A percentile compares a stretch with the other conserved stretches of the same genome.
Evolutionary conservation across 1,140 invertebrate genomes (phyloP).

Genomic region (Amyelois transitella): DNA sequence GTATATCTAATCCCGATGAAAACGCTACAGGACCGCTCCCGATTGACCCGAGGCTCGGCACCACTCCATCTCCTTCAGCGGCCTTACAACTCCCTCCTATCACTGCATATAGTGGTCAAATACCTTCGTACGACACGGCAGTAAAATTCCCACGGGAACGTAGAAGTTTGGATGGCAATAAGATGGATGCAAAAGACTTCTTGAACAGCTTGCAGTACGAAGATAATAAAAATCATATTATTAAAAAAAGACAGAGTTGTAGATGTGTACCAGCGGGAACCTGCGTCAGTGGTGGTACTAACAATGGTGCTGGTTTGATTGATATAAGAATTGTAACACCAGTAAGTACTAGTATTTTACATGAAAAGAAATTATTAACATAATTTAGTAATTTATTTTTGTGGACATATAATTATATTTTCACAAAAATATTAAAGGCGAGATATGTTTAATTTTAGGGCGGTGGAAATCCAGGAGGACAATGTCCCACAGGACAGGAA

Average conservation of each 20-base stretch:
- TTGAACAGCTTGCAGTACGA: slow-evolving; percentile 7
- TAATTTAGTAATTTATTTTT: background rate
- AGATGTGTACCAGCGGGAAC: slow-evolving; percentile 57
- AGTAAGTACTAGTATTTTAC: slow-evolving; percentile 53
- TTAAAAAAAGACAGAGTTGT: slow-evolving; percentile 59
- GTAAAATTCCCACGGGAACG: slow-evolving; percentile 52
- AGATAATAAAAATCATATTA: slow-evolving; percentile 28
- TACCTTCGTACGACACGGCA: slow-evolving; percentile 36
- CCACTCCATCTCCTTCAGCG: slow-evolving; percentile 46
- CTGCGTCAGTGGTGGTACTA: slow-evolving; percentile 34
- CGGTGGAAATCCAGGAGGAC: slow-evolving; percentile 8
- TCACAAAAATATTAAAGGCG: no score
- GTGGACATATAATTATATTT: no score
- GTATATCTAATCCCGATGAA: slow-evolving; percentile 60
- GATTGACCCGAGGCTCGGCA: slow-evolving; percentile 59
- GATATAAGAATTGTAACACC: slow-evolving; percentile 78
- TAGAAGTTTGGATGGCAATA: slow-evolving; percentile 27
- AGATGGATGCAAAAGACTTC: slow-evolving; percentile 18
- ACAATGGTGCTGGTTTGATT: slow-evolving; percentile 70
- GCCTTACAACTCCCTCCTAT: slow-evolving; percentile 44
- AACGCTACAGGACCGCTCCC: slow-evolving; percentile 46
- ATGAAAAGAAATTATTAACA: background rate
- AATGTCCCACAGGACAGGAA: slow-evolving; percentile 61
- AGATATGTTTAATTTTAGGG: slow-evolving; percentile 22
- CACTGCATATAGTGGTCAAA: slow-evolving; percentile 46